Evolutionary conservation across 2,888 invertebrate species (phyloP).

Genomic region (Lepeophtheirus nordmannii): DNA sequence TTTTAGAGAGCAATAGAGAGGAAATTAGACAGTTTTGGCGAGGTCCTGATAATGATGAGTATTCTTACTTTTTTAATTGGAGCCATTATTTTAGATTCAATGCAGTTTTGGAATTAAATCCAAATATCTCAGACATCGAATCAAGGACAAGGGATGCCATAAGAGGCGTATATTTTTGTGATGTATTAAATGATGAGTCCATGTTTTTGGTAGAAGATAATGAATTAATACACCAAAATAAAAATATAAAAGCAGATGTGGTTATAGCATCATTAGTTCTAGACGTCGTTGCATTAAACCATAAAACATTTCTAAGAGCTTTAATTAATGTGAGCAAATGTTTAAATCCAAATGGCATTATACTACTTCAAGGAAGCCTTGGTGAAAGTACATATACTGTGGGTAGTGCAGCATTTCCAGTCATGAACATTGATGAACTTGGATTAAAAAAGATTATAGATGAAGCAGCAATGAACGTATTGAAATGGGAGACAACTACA

Average conservation of each 20-base stretch:
- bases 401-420: constrained; percentile 16
- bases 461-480: not conserved
- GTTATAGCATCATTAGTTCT: constrained; percentile 15
- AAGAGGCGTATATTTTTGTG: constrained; percentile 5
- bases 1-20: not conserved
- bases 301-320: constrained; percentile 2
- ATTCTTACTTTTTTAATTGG: not conserved
- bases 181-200: not conserved
- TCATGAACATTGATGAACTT: constrained; percentile 16
- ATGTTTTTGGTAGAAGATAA: not conserved
- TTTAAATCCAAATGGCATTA: not conserved
- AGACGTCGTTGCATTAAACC: constrained; percentile 11
- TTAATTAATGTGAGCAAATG: constrained; percentile 2
- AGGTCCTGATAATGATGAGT: not conserved
- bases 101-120: not conserved
- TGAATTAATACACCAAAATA: not conserved
- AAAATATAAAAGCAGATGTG: not conserved
- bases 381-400: constrained; percentile 17
- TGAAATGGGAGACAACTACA: not conserved
- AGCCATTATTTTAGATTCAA: constrained; percentile 3
- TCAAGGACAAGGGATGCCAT: constrained; percentile 3
- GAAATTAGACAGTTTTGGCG: not conserved
- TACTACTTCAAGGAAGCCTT: constrained; percentile 9
- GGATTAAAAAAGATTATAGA: not conserved
- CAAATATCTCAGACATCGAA: not conserved